Base-by-base conservation (phyloP, 1,140 invertebrate genomes). In the Phthorimaea operculella region DNA sequence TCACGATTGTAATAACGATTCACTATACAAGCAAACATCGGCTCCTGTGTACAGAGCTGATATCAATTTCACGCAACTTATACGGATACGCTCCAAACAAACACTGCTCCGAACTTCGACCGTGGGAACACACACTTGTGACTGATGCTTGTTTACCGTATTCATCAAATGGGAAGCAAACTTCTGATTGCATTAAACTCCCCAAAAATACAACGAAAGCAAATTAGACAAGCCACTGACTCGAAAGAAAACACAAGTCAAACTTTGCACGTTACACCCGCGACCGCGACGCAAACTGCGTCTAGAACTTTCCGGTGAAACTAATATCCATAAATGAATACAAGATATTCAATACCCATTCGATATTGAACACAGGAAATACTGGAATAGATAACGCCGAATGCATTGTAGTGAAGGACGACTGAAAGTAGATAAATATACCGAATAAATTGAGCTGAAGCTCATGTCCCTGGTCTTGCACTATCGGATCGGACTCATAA, bases 11-110 rank as follows among this genome's bases (percentile, higher is more conserved):
- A 68, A 66, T 64, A 71, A 58, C 63, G 59, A 62, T 62, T 69
- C 60, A 62, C 62, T 74, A 66, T 60, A 55, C 44, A 47, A 52
- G 51, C 67, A 76, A 78, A 80, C 71, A 78, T 49, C 58, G 59
- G 60, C 54, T 61, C 65, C 71, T 76, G 60, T 69, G 58, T 55
- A 51, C 57, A 55, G 59, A 72, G 54, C 57, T 56, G 66, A 74
- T 82, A 82, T 82, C 76, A 82, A 82, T 82, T 79, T 79, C 75
- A 76, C 64, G 66, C 68, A 68, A 74, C 69, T 77, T 76, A 68
- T 72, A 69, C 60, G 67, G 63, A 64, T 66, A 73, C 63, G 44
- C 16, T 15, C 15, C 15, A 16, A 15, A 47, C 44, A 47, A 47
- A 47, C 44, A 47, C 8, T 15, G 8, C 9, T 11, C 44, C 8